Percentiles rank a stretch among this genome's conserved stretches.
Conservation (phyloP, 2,113 vertebrate species). For the Ochotona curzoniae region DNA sequence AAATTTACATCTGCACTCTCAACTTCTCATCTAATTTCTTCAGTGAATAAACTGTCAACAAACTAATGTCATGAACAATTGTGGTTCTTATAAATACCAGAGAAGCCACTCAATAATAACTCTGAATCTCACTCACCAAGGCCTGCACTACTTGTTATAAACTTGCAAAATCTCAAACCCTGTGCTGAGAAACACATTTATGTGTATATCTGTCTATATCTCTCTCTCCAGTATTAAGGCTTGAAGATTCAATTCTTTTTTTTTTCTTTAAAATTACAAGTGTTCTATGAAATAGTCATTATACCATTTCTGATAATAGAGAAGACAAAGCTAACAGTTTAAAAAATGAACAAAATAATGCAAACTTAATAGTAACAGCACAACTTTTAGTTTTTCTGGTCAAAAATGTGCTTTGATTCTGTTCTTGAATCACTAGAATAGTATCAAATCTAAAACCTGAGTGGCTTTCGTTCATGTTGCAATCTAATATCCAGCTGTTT, state of each 20-base stretch:
- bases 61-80: slow-evolving; percentile 27
- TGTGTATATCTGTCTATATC: background rate
- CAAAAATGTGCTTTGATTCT: slow-evolving; percentile 47
- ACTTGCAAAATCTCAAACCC: background rate
- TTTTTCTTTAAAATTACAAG: slow-evolving; percentile 43
- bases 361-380: slow-evolving; percentile 46
- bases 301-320: slow-evolving; percentile 27
- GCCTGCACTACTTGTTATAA: background rate
- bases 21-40: slow-evolving; percentile 44
- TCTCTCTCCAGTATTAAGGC: background rate
- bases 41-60: background rate
- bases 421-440: slow-evolving; percentile 59
- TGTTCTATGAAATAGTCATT: background rate
- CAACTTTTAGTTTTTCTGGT: slow-evolving; percentile 5
- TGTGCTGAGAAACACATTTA: background rate
- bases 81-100: slow-evolving; percentile 14
- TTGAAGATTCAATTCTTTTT: background rate
- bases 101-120: slow-evolving; percentile 31
- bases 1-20: slow-evolving; percentile 44
- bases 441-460: slow-evolving; percentile 66
- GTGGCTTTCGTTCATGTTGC: slow-evolving; percentile 69
- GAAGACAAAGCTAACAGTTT: background rate
- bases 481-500: slow-evolving; percentile 74
- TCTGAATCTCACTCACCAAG: background rate
- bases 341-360: slow-evolving; percentile 44